Percentiles rank a stretch among this genome's conserved stretches.
Conservation (phyloP, 2,888 invertebrate species). For the Chaetoderma sp. region DNA sequence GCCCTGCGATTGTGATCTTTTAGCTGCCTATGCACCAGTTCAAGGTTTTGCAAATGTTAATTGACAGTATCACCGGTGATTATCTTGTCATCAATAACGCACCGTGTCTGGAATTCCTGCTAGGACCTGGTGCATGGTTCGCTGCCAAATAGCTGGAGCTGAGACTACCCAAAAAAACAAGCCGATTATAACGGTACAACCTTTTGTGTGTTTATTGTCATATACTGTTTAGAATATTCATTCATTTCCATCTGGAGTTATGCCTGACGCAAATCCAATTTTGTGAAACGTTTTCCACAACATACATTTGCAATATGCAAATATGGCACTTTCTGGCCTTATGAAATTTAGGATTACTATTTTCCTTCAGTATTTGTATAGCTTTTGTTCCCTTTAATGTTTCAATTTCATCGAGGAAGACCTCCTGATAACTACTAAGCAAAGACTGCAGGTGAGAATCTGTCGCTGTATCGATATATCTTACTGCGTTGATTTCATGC, state of each 20-base stretch:
- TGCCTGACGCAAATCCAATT: conserved; percentile 23
- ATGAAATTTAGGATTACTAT: no score
- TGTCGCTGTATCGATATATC: no score
- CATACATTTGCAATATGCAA: no score
- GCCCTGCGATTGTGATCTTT: background rate
- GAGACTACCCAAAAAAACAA: conserved; percentile 21
- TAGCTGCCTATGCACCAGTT: background rate
- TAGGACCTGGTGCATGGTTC: conserved; percentile 7
- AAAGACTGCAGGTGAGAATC: no score
- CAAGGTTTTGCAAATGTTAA: background rate
- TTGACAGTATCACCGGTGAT: conserved; percentile 1
- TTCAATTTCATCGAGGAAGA: no score
- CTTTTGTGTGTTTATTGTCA: no score
- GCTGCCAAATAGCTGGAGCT: conserved; percentile 27
- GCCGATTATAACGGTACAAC: conserved; percentile 14
- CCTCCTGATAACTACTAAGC: no score
- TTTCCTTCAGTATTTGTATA: no score
- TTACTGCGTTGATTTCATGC: no score
- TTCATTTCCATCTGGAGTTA: conserved; percentile 22
- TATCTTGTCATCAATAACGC: background rate
- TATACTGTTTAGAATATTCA: conserved; percentile 11
- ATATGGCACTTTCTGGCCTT: no score
- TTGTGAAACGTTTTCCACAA: no score
- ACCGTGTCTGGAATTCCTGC: background rate
- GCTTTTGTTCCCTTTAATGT: no score